Percentiles rank a stretch among this genome's conserved stretches.
Conservation (phyloP, 2,797 vertebrate genomes). For the Galaxias olidus region DNA sequence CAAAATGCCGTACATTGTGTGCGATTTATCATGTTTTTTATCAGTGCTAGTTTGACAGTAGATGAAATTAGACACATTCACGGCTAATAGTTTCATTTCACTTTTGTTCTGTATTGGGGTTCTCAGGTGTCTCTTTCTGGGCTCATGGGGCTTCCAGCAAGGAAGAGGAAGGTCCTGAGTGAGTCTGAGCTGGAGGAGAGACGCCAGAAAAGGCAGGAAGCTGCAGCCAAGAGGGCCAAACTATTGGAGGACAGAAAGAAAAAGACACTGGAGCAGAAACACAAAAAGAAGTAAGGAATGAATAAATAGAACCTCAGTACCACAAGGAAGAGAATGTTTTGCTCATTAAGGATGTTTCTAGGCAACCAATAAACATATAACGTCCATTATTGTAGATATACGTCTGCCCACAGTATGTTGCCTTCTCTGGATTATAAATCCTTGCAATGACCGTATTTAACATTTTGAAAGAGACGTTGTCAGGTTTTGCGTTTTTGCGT, state of each 20-base stretch:
- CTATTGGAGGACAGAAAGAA: slow-evolving; percentile 74
- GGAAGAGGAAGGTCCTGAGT: slow-evolving; percentile 77
- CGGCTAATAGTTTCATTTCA: background rate
- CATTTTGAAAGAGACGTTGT: no score
- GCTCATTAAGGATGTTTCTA: background rate
- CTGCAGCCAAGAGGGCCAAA: slow-evolving; percentile 83
- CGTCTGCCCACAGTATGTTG: no score
- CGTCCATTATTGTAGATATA: no score
- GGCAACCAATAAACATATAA: no score
- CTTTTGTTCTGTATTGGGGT: background rate
- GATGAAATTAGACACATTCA: background rate
- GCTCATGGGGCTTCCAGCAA: slow-evolving; percentile 52
- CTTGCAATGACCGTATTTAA: no score
- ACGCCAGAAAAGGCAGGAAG: slow-evolving; percentile 74
- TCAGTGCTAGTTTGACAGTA: no score
- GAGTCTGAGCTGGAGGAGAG: slow-evolving; percentile 79
- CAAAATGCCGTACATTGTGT: no score
- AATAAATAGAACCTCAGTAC: no score
- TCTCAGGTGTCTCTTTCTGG: slow-evolving; percentile 67
- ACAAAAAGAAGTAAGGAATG: slow-evolving; percentile 81
- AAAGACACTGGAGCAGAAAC: slow-evolving; percentile 78
- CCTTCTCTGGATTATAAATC: no score
- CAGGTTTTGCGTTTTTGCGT: slow-evolving; percentile 7
- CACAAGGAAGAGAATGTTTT: no score
- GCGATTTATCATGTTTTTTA: no score